Evolutionary conservation across 2,113 vertebrate genomes (phyloP).

Genomic region (Pterophyllum scalare): DNA sequence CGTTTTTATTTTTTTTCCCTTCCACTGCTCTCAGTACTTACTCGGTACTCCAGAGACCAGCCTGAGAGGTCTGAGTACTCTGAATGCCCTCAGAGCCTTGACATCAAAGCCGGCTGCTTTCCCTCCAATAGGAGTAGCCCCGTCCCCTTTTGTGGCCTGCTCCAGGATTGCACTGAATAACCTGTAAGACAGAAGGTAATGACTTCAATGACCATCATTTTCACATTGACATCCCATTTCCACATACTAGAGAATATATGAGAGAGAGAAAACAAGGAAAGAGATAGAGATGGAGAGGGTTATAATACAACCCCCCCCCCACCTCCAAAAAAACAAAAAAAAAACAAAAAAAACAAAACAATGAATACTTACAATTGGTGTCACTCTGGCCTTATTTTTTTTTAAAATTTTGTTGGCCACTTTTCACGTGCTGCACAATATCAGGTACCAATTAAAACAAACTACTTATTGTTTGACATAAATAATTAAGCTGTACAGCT

Average conservation of each 20-base stretch:
- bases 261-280: slow-evolving; percentile 11
- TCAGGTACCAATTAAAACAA: not conserved
- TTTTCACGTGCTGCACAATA: not conserved
- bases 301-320: not conserved
- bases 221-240: slow-evolving; percentile 6
- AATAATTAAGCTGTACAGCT: not conserved
- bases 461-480: not conserved
- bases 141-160: slow-evolving; percentile 97
- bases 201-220: slow-evolving; percentile 7
- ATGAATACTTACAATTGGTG: not conserved
- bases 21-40: slow-evolving; percentile 80
- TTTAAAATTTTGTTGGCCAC: not conserved
- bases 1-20: not conserved
- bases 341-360: no score
- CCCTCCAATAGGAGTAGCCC: slow-evolving; percentile 92
- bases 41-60: slow-evolving; percentile 98
- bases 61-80: slow-evolving; percentile 93
- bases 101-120: slow-evolving; percentile 98
- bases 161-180: slow-evolving; percentile 99
- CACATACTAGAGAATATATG: slow-evolving; percentile 10
- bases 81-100: slow-evolving; percentile 96
- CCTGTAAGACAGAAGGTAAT: slow-evolving; percentile 75
- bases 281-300: not conserved
- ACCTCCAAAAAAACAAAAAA: no score
- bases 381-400: not conserved